Evolutionary conservation across 2,797 vertebrate species (phyloP).

Genomic region (Acrossocheilus wenchowensis): DNA sequence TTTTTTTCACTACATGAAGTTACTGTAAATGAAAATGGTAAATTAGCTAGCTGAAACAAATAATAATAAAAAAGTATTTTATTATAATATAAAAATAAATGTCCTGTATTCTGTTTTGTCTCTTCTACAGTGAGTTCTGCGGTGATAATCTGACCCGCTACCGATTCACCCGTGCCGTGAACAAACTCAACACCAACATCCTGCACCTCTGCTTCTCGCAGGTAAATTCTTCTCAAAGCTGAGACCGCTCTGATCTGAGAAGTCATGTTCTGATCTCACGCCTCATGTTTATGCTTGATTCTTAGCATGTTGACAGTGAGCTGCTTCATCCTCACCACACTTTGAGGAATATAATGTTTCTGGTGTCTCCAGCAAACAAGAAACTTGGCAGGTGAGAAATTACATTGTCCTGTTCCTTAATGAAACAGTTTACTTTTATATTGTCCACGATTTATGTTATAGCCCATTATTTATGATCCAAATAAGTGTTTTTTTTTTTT

Average conservation of each 20-base stretch:
- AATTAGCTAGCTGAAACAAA: neutral
- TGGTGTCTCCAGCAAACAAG: conserved; percentile 89
- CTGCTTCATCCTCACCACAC: conserved; percentile 95
- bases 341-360: conserved; percentile 96
- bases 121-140: conserved; percentile 89
- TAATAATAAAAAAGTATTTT: neutral
- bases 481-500: neutral
- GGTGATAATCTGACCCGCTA: conserved; percentile 93
- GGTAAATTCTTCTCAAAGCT: conserved; percentile 72
- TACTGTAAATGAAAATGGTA: neutral
- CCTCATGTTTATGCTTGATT: conserved; percentile 36
- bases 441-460: neutral
- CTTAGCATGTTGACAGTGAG: conserved; percentile 92
- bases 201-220: conserved; percentile 98
- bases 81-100: neutral
- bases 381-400: conserved; percentile 92
- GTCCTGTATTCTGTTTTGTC: neutral
- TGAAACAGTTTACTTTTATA: neutral
- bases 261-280: neutral
- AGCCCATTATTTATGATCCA: neutral
- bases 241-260: neutral
- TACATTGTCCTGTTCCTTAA: neutral
- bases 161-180: conserved; percentile 92
- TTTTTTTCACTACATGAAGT: neutral
- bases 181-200: conserved; percentile 94